Percentiles rank a stretch among this genome's conserved stretches.
phyloP scores from a whole-genome alignment of 2,888 invertebrate genomes.

The Blastobasis lacticolella region DNA sequence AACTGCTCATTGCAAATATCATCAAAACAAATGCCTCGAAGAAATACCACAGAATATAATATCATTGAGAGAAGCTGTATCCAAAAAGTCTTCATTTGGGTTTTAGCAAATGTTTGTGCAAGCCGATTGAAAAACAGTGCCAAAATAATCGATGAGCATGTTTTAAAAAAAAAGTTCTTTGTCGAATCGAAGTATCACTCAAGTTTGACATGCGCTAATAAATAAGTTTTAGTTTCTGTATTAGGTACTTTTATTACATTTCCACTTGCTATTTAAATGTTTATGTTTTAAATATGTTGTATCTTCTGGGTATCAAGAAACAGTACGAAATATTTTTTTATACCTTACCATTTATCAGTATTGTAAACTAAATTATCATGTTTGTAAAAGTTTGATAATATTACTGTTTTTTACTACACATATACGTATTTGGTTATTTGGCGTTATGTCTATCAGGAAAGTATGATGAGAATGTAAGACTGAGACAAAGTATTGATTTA shows the following conservation, averaged over 20 bases:
- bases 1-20: slow-evolving; percentile 1
- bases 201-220: slow-evolving; percentile 4
- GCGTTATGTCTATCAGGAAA: neutral
- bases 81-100: slow-evolving; percentile 1
- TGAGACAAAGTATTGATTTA: neutral
- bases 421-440: neutral
- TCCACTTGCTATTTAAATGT: neutral
- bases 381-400: neutral
- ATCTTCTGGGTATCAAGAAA: neutral
- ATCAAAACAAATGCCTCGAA: slow-evolving; percentile 1
- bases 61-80: slow-evolving; percentile 7
- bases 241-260: neutral
- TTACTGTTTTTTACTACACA: neutral
- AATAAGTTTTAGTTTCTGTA: slow-evolving; percentile 1
- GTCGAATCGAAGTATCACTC: slow-evolving; percentile 4
- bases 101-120: slow-evolving; percentile 3
- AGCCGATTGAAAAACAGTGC: slow-evolving; percentile 5
- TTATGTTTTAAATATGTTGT: neutral
- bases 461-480: neutral
- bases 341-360: neutral
- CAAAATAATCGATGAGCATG: slow-evolving; percentile 4
- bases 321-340: neutral
- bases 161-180: slow-evolving; percentile 3
- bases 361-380: neutral
- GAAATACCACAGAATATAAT: slow-evolving; percentile 2